Percentiles rank a stretch among this genome's conserved stretches.
These are phyloP conservation scores for Neoniphon sammara DNA, from an alignment of 2,797 vertebrate species.

Conservation along the genomic window DNA sequence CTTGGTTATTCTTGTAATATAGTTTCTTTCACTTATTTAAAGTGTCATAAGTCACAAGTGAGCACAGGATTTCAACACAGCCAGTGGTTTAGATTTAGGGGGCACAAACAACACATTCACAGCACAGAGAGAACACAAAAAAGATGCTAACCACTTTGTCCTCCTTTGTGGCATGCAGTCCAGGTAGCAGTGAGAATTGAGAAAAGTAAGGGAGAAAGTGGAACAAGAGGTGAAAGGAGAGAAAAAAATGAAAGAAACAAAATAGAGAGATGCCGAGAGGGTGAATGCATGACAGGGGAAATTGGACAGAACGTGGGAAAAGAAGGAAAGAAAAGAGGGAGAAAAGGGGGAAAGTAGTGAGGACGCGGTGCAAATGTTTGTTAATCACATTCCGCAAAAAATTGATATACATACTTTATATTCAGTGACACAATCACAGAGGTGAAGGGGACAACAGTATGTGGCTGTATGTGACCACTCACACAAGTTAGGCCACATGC, in stretches of 20 bases:
- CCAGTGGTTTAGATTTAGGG: constrained; percentile 38
- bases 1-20: too few relatives aligned
- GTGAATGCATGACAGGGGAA: constrained; percentile 25
- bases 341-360: constrained; percentile 23
- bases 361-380: constrained; percentile 70
- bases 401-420: constrained; percentile 58
- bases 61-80: constrained; percentile 55
- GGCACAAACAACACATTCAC: constrained; percentile 66
- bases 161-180: constrained; percentile 98
- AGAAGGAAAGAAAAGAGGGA: constrained; percentile 27
- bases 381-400: constrained; percentile 72
- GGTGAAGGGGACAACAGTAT: constrained; percentile 32
- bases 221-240: constrained; percentile 19
- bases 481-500: constrained; percentile 61
- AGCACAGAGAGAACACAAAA: constrained; percentile 73
- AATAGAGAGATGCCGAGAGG: constrained; percentile 38
- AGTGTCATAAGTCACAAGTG: background rate
- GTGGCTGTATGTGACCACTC: constrained; percentile 36
- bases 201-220: constrained; percentile 61
- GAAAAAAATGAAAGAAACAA: constrained; percentile 4
- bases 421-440: constrained; percentile 39
- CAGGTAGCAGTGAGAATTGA: constrained; percentile 89
- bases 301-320: constrained; percentile 39
- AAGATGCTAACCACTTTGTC: constrained; percentile 99
- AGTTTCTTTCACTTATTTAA: background rate